phyloP scores from a whole-genome alignment of 2,113 vertebrate genomes.

The Brachyistius frenatus region DNA sequence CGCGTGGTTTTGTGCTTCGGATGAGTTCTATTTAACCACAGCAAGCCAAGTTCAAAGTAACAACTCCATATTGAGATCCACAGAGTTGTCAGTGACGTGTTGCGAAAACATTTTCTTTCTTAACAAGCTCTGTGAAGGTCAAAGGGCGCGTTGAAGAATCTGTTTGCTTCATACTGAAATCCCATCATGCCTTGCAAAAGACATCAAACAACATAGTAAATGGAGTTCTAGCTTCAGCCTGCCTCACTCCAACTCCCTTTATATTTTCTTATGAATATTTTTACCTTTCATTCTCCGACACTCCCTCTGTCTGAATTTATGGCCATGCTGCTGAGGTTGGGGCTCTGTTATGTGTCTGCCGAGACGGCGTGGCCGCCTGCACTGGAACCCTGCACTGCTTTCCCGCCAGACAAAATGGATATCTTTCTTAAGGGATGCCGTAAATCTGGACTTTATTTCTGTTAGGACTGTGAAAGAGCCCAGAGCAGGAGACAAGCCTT shows the following conservation, averaged over 20 bases:
- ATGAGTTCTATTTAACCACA: no score
- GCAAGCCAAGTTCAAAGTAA: background rate
- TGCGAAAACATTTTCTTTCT: slow-evolving; percentile 5
- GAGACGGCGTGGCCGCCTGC: slow-evolving; percentile 38
- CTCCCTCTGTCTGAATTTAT: slow-evolving; percentile 38
- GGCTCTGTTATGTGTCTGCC: slow-evolving; percentile 61
- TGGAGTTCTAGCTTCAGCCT: slow-evolving; percentile 27
- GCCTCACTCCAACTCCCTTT: slow-evolving; percentile 22
- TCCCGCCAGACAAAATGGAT: slow-evolving; percentile 37
- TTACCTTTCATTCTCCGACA: slow-evolving; percentile 34
- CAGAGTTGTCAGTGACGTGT: slow-evolving; percentile 10
- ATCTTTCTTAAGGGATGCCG: slow-evolving; percentile 39
- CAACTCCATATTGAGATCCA: background rate
- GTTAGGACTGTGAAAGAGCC: slow-evolving; percentile 28
- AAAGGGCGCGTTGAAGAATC: slow-evolving; percentile 19
- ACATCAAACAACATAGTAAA: slow-evolving; percentile 49
- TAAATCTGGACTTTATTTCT: slow-evolving; percentile 58
- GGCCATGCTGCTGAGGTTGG: slow-evolving; percentile 15
- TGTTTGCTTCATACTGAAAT: slow-evolving; percentile 38
- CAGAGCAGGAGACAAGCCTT: background rate
- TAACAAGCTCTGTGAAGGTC: slow-evolving; percentile 14
- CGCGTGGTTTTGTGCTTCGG: no score
- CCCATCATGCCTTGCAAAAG: slow-evolving; percentile 31
- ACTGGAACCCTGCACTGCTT: slow-evolving; percentile 18
- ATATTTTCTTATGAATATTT: slow-evolving; percentile 50